Conservation (phyloP, 2,113 vertebrate genomes). For the Gila orcuttii region DNA sequence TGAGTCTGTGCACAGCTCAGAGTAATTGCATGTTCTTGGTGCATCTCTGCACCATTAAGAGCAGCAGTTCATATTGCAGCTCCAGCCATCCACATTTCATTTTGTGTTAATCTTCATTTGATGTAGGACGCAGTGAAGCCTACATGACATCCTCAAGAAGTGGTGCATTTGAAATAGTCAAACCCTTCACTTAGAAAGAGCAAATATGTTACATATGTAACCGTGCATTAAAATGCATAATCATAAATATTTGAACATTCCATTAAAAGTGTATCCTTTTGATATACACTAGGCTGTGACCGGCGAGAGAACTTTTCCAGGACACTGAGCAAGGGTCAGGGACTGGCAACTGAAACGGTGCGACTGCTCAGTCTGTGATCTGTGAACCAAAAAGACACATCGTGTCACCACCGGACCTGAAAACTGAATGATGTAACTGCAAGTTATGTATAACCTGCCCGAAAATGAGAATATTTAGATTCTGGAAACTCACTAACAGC, state of each 20-base stretch:
- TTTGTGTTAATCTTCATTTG: background rate
- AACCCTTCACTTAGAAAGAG: background rate
- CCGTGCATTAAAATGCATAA: background rate
- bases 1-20: slow-evolving; percentile 40
- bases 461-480: too few species aligned
- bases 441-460: background rate
- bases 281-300: background rate
- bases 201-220: background rate
- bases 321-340: background rate
- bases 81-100: background rate
- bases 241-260: background rate
- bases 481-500: too few species aligned
- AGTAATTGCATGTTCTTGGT: slow-evolving; percentile 49
- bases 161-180: background rate
- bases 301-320: background rate
- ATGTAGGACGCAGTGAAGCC: background rate
- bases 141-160: background rate
- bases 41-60: slow-evolving; percentile 5
- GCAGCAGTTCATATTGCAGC: background rate
- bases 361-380: background rate
- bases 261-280: background rate
- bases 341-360: background rate
- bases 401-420: background rate
- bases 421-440: background rate
- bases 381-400: background rate